phyloP scores from a whole-genome alignment of 37 sponge, comb jelly and placozoan genomes.

The Petrosia ficiformis region DNA sequence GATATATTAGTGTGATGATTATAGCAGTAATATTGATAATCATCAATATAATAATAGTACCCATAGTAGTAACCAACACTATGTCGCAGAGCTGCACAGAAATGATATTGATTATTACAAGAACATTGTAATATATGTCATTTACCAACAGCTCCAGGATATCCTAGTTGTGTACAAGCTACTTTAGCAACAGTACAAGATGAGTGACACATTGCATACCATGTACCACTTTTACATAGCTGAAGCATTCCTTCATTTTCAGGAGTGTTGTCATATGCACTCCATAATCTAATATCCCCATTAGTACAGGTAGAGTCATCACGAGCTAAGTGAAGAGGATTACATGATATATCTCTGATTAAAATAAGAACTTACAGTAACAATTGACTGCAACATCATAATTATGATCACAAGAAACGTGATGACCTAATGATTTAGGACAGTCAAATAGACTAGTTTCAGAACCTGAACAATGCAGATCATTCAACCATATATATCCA shows the following conservation, averaged over 20 bases:
- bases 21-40: not conserved
- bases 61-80: not conserved
- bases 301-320: too few relatives aligned
- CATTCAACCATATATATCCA: constrained; percentile 16
- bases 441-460: constrained; percentile 15
- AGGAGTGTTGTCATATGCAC: not conserved
- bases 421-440: not conserved
- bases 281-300: not conserved
- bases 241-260: constrained; percentile 1
- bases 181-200: constrained; percentile 1
- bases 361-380: too few relatives aligned
- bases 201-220: not conserved
- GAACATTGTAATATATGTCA: not conserved
- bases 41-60: not conserved
- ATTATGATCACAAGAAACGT: constrained; percentile 26
- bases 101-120: not conserved
- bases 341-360: too few relatives aligned
- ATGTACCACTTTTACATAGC: not conserved
- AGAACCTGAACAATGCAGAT: constrained; percentile 17
- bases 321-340: too few relatives aligned
- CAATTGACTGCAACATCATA: constrained; percentile 31
- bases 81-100: not conserved
- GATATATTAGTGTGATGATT: not conserved
- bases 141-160: constrained; percentile 1
- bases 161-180: not conserved